These are phyloP conservation scores for Pampusana beccarii DNA, from an alignment of 2,113 vertebrate genomes.

Conservation along the genomic window DNA sequence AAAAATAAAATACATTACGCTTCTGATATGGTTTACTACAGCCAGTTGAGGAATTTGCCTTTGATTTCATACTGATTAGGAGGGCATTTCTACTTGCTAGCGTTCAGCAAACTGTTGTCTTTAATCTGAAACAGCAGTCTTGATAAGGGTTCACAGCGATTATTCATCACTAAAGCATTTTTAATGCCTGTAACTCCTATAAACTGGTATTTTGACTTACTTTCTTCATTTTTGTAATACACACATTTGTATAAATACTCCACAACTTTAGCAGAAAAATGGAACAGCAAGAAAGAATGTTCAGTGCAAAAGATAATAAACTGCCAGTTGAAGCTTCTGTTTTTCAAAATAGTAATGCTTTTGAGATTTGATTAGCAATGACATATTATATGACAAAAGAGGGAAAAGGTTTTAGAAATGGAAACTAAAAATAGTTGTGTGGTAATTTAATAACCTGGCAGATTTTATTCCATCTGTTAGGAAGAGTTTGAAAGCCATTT, in stretches of 20 bases:
- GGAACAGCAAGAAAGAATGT: neutral
- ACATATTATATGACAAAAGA: constrained; percentile 58
- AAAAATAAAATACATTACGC: neutral
- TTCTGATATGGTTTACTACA: neutral
- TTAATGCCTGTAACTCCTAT: neutral
- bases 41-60: neutral
- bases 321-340: constrained; percentile 3
- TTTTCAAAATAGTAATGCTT: constrained; percentile 62
- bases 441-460: constrained; percentile 72
- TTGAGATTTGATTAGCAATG: constrained; percentile 49
- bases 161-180: neutral
- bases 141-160: neutral
- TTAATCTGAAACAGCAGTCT: neutral
- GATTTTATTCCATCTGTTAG: constrained; percentile 69
- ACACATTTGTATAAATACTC: neutral
- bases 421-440: constrained; percentile 69
- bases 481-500: constrained; percentile 68
- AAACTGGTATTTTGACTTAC: neutral
- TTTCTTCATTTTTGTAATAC: neutral
- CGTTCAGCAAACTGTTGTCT: neutral
- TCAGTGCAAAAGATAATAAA: constrained; percentile 5
- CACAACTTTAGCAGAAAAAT: neutral
- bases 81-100: neutral
- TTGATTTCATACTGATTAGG: neutral
- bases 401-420: constrained; percentile 52